These are phyloP conservation scores for Neuroterus valhalla DNA, from an alignment of 1,140 invertebrate species.

Conservation along the genomic window DNA sequence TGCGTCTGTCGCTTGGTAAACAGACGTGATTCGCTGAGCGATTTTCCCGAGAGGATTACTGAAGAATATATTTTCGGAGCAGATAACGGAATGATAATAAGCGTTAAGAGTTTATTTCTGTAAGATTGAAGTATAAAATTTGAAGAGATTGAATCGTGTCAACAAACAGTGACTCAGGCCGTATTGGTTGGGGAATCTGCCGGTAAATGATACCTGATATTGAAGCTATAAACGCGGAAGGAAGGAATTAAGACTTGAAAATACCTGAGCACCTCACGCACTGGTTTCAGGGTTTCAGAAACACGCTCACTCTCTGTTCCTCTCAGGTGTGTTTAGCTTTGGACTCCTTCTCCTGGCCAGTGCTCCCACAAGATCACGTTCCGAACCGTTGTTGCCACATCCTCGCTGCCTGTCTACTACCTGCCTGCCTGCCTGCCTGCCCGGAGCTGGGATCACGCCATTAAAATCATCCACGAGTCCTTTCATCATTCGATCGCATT, in stretches of 20 bases:
- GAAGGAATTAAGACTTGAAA: constrained; percentile 44
- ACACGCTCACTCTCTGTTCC: constrained; percentile 8
- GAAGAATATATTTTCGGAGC: neutral
- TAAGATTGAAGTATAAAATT: constrained; percentile 3
- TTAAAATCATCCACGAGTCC: constrained; percentile 51
- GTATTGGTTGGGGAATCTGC: neutral
- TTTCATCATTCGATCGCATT: constrained; percentile 32
- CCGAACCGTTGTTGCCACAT: constrained; percentile 68
- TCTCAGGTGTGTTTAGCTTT: constrained; percentile 51
- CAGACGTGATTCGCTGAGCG: neutral
- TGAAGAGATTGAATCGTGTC: constrained; percentile 1
- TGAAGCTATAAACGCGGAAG: constrained; percentile 45
- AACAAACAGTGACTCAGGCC: constrained; percentile 8
- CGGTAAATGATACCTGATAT: constrained; percentile 33
- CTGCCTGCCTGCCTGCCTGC: too few relatives aligned
- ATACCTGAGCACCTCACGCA: neutral
- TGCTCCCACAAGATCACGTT: constrained; percentile 61
- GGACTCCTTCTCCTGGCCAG: constrained; percentile 46
- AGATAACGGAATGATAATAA: neutral
- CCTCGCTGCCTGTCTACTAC: too few relatives aligned
- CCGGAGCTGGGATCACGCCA: constrained; percentile 52
- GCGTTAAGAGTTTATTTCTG: neutral
- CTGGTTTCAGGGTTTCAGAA: neutral
- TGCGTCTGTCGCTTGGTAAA: neutral
- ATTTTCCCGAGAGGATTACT: neutral